These are phyloP conservation scores for Charina bottae DNA, from an alignment of 2,113 vertebrate genomes.

Conservation along the genomic window DNA sequence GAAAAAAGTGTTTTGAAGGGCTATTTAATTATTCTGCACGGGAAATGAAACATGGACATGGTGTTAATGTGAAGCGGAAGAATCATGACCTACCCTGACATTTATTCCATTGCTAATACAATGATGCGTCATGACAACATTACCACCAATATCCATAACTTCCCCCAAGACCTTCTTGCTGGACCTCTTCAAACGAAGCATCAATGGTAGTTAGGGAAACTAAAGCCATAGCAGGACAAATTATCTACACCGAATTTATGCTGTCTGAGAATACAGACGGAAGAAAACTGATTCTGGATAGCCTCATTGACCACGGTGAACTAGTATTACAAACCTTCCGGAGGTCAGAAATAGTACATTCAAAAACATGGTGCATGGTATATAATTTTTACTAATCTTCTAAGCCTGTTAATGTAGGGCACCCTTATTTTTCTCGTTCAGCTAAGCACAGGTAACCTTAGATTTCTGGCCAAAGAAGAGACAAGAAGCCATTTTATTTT, in stretches of 20 bases:
- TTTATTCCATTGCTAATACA: background rate
- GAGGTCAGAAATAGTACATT: background rate
- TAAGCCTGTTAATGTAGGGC: background rate
- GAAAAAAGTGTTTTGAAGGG: background rate
- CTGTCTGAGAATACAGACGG: background rate
- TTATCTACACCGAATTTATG: background rate
- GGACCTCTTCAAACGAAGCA: background rate
- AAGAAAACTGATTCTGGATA: background rate
- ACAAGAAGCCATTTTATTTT: background rate
- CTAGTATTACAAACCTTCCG: background rate
- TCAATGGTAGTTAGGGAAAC: background rate
- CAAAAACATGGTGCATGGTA: background rate
- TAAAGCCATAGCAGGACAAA: background rate
- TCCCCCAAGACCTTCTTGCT: background rate
- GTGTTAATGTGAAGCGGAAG: background rate
- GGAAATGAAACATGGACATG: background rate
- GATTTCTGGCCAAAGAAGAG: background rate
- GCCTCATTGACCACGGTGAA: background rate
- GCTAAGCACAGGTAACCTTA: background rate
- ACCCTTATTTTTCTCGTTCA: background rate
- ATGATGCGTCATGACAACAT: background rate
- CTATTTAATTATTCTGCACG: background rate
- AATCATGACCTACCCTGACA: background rate
- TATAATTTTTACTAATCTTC: constrained; percentile 8
- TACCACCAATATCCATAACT: background rate